Conservation (phyloP, 1,140 invertebrate species). For the Nylanderia fulva region DNA sequence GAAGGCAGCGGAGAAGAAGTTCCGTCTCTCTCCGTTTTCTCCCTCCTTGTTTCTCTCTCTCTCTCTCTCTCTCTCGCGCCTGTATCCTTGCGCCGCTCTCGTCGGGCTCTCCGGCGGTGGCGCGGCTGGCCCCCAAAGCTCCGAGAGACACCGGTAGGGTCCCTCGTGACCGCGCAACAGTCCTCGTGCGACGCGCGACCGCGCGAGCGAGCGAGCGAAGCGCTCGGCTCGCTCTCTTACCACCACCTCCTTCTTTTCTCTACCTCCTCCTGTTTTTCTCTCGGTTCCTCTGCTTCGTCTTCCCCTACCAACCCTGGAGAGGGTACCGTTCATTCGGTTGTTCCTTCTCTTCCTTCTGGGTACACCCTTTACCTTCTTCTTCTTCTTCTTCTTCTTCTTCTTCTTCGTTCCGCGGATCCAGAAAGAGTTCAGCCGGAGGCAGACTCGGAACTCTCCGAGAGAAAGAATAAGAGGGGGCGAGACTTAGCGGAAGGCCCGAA, state of each 20-base stretch:
- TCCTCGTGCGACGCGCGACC: constrained; percentile 77
- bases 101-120: constrained; percentile 52
- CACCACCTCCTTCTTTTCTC: constrained; percentile 35
- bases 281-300: constrained; percentile 49
- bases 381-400: constrained; percentile 23
- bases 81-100: constrained; percentile 73
- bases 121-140: constrained; percentile 42
- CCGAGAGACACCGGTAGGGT: constrained; percentile 31
- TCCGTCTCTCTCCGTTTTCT: constrained; percentile 35
- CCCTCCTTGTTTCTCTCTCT: constrained; percentile 34
- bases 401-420: constrained; percentile 62
- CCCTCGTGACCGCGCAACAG: constrained; percentile 74
- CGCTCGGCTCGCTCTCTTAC: constrained; percentile 64
- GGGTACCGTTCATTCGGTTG: background rate
- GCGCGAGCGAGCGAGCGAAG: constrained; percentile 61
- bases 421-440: constrained; percentile 66
- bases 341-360: constrained; percentile 52
- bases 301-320: constrained; percentile 50
- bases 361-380: constrained; percentile 15
- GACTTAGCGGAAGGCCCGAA: constrained; percentile 59
- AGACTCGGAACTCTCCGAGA: constrained; percentile 58
- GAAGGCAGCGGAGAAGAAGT: constrained; percentile 66
- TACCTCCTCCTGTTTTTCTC: constrained; percentile 27
- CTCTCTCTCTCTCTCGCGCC: constrained; percentile 21
- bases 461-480: constrained; percentile 27